Evolutionary conservation across 2,888 invertebrate species (phyloP), one percentile per base, ranked within the genome.

Genomic region (Drosophila multiciliata): DNA sequence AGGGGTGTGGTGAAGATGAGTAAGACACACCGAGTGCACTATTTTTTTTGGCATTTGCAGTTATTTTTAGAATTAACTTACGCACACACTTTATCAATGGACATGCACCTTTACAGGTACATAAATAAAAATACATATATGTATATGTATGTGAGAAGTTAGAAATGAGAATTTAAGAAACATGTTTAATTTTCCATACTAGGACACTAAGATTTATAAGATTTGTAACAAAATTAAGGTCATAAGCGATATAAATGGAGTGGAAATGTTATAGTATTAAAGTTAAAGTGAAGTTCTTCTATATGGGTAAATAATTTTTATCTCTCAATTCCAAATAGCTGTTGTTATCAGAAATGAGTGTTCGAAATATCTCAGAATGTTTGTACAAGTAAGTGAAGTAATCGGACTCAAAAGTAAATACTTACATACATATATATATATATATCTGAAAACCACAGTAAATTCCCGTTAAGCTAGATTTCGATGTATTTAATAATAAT

Each of bases 51-150:
- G 73, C 80, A 79, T 73, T 79, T 65, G 50, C 60, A 65, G 42
- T 54, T 90, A 90, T 90, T 88, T 78, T 69, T 86, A 91, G 83
- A 86, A 61, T 75, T 77, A 74, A 73, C 73, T 73, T 67, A 70
- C 59, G 66, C 59, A 69, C 55, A 72, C 71, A 75, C 72, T 80
- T 87, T 81, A 86, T 88, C 83, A 88, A 78, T 78, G 76, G 54
- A 62, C 72, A 72, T 78, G 87, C 84, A 87, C 84, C 78, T 82
- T 73, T 63, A 75, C 67, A 68, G 57, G 67, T 61, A 64, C 61
- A 45, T 11, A 49, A 32, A 8, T 35, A 20, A n/a, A 36, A 1
- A 49, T 33, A 23, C 12, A 52, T 50, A 5, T 15, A 15, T 23
- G 9, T 17, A 15, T n/a, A 4, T n/a, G 0, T 29, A 29, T 23